Conservation (phyloP, 2,113 vertebrate genomes). For the Triplophysa siluroides region DNA sequence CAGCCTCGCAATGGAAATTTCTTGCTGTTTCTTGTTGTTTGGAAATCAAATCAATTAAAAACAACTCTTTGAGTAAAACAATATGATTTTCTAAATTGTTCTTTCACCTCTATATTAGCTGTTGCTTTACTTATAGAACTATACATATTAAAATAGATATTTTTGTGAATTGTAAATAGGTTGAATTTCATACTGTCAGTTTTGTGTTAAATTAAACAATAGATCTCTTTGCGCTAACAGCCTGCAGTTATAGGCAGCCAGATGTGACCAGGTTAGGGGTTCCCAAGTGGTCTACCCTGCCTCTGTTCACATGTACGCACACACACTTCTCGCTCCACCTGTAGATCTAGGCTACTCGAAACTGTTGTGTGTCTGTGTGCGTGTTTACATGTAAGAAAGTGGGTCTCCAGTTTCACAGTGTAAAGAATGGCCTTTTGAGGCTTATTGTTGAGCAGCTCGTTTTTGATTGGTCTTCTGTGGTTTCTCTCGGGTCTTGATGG, state of each 20-base stretch:
- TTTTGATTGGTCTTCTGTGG: conserved; percentile 27
- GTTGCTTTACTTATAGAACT: not conserved
- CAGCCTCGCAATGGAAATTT: conserved; percentile 37
- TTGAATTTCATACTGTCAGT: not conserved
- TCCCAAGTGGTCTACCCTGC: conserved; percentile 63
- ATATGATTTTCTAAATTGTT: too few relatives aligned
- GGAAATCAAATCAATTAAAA: not conserved
- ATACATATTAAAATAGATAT: not conserved
- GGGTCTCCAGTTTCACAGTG: conserved; percentile 31
- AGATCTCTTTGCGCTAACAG: conserved; percentile 42
- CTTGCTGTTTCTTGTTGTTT: conserved; percentile 31
- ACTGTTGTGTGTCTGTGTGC: not conserved
- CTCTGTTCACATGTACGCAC: conserved; percentile 34
- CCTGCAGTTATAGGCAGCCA: conserved; percentile 63
- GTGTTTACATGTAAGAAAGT: conserved; percentile 22
- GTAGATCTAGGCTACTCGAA: conserved; percentile 35
- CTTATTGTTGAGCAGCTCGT: conserved; percentile 22
- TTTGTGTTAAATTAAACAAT: not conserved
- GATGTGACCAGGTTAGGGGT: conserved; percentile 69
- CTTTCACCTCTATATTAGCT: not conserved
- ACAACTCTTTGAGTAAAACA: too few relatives aligned
- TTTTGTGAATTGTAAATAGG: not conserved
- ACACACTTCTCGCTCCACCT: conserved; percentile 55
- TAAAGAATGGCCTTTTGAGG: conserved; percentile 19
- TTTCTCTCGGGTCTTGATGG: conserved; percentile 15